These are phyloP conservation scores for Patagioenas fasciata DNA, from an alignment of 2,113 vertebrate species.

Conservation along the genomic window DNA sequence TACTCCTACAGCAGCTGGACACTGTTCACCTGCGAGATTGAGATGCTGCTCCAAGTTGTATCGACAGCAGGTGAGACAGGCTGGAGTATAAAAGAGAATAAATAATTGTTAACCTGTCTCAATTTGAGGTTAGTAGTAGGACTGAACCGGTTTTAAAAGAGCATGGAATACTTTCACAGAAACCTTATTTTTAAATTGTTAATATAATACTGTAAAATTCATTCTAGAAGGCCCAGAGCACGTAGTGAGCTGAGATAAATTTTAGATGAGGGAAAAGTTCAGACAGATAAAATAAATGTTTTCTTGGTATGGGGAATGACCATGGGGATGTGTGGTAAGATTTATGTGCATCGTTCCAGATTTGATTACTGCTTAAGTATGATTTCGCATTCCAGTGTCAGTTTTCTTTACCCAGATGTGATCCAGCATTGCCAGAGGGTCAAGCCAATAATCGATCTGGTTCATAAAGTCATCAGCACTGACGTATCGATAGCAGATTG, in stretches of 20 bases:
- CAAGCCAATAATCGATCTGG: constrained; percentile 93
- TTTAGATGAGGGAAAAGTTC: not conserved
- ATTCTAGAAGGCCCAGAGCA: not conserved
- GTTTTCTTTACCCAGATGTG: constrained; percentile 81
- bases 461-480: constrained; percentile 94
- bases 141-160: not conserved
- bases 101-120: not conserved
- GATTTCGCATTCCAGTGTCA: not conserved
- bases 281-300: not conserved
- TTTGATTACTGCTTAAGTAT: not conserved
- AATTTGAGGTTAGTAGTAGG: not conserved
- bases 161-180: not conserved
- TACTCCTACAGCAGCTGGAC: constrained; percentile 96
- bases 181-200: not conserved
- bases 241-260: not conserved
- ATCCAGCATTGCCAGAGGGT: constrained; percentile 91
- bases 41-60: constrained; percentile 97
- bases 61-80: constrained; percentile 89
- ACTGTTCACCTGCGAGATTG: constrained; percentile 96
- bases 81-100: not conserved
- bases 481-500: constrained; percentile 94
- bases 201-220: not conserved
- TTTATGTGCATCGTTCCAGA: not conserved
- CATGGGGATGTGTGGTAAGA: not conserved
- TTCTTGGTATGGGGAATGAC: not conserved